Conservation (phyloP, 2,113 vertebrate genomes). For the Cyphomyrus discorhynchus region DNA sequence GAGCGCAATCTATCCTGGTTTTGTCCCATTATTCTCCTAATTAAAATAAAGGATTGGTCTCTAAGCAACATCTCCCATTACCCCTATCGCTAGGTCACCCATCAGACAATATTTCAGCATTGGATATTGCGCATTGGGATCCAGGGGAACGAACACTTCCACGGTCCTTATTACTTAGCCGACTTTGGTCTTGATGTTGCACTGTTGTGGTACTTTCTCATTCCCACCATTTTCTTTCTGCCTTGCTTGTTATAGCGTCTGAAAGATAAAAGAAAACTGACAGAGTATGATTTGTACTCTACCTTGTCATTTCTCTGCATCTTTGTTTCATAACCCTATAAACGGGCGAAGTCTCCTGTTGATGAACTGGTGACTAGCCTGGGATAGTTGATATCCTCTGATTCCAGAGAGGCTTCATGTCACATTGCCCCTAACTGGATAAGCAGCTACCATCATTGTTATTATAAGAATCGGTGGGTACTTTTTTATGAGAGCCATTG, state of each 20-base stretch:
- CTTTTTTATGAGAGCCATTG: not conserved
- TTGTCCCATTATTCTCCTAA: slow-evolving; percentile 24
- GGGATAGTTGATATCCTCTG: not conserved
- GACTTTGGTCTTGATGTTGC: not conserved
- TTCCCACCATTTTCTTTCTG: not conserved
- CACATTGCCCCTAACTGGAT: not conserved
- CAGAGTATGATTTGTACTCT: not conserved
- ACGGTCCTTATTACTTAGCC: not conserved
- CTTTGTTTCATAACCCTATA: not conserved
- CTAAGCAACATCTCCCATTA: slow-evolving; percentile 25
- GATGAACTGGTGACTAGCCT: not conserved
- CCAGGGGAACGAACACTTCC: not conserved
- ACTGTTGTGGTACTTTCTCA: not conserved
- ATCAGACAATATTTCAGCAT: slow-evolving; percentile 8
- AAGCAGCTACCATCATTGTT: not conserved
- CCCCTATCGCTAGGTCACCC: slow-evolving; percentile 16
- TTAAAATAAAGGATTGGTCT: slow-evolving; percentile 32
- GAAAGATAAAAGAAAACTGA: not conserved
- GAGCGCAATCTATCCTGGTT: slow-evolving; percentile 19
- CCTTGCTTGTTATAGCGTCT: not conserved
- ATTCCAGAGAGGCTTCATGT: not conserved
- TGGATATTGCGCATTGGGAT: not conserved
- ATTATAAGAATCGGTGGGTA: not conserved
- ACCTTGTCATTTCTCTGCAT: not conserved
- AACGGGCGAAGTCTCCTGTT: not conserved